These are phyloP conservation scores for Callipepla californica DNA, from an alignment of 2,113 vertebrate genomes.

Conservation along the genomic window DNA sequence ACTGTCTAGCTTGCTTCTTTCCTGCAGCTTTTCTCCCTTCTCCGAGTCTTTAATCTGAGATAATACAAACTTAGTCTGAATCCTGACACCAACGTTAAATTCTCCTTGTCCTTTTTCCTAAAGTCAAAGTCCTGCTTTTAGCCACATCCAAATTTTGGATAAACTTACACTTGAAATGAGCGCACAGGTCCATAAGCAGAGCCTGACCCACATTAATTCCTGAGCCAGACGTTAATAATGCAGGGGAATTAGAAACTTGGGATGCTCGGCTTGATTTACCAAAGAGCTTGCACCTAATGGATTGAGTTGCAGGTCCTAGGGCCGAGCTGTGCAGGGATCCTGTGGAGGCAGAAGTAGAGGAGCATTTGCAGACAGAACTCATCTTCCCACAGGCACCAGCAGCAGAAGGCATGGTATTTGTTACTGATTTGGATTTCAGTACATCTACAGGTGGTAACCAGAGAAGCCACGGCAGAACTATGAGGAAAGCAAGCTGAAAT, in stretches of 20 bases:
- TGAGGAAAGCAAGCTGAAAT: background rate
- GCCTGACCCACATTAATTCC: conserved; percentile 10
- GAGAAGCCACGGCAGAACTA: background rate
- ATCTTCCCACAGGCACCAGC: accelerated
- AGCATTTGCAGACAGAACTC: background rate
- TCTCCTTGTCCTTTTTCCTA: accelerated
- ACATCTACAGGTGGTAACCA: conserved; percentile 3
- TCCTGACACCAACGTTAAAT: background rate
- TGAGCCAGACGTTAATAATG: conserved; percentile 55
- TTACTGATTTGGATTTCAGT: conserved; percentile 37
- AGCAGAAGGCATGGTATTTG: background rate
- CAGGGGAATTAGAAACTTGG: conserved; percentile 47
- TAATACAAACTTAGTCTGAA: background rate
- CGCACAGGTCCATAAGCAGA: background rate
- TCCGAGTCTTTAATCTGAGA: background rate
- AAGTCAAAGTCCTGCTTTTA: background rate
- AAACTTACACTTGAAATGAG: background rate
- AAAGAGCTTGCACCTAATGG: background rate
- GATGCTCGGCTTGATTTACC: background rate
- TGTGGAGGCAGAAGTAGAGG: background rate
- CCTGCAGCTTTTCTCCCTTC: background rate
- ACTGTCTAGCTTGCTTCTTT: background rate
- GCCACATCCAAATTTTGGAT: background rate
- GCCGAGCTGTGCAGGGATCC: background rate
- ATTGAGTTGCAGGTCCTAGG: conserved; percentile 38